phyloP scores from a whole-genome alignment of 1,140 invertebrate species.

The Camponotus floridanus region DNA sequence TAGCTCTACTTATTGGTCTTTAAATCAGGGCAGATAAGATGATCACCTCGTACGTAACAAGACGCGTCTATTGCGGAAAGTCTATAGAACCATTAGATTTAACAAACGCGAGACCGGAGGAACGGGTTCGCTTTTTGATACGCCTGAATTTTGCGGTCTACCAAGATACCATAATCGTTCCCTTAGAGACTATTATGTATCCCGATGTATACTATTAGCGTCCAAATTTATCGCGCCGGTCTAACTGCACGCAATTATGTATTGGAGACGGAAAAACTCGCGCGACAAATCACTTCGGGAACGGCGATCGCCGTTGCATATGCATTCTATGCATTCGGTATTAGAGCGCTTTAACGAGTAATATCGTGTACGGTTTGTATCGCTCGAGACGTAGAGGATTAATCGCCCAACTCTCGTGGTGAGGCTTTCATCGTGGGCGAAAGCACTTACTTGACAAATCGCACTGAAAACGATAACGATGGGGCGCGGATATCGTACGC shows the following conservation, averaged over 20 bases:
- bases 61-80: slow-evolving; percentile 5
- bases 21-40: slow-evolving; percentile 23
- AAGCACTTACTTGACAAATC: slow-evolving; percentile 52
- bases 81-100: background rate
- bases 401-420: slow-evolving; percentile 36
- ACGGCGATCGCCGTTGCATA: slow-evolving; percentile 4
- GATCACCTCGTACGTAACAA: background rate
- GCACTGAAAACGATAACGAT: slow-evolving; percentile 36
- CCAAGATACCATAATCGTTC: slow-evolving; percentile 1
- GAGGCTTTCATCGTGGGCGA: slow-evolving; percentile 48
- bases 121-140: slow-evolving; percentile 45
- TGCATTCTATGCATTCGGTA: slow-evolving; percentile 17
- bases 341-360: slow-evolving; percentile 31
- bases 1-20: slow-evolving; percentile 4
- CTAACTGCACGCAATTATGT: slow-evolving; percentile 13
- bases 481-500: slow-evolving; percentile 10
- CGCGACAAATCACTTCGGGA: slow-evolving; percentile 18
- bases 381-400: slow-evolving; percentile 52
- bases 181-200: background rate
- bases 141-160: slow-evolving; percentile 9
- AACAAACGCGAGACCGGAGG: slow-evolving; percentile 26
- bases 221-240: slow-evolving; percentile 40
- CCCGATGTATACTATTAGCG: slow-evolving; percentile 16
- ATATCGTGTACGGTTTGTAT: slow-evolving; percentile 14
- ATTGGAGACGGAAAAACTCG: background rate